Evolutionary conservation across 2,113 vertebrate genomes (phyloP), one percentile per base, ranked within the genome.

Genomic region (Sminthopsis crassicaudata): DNA sequence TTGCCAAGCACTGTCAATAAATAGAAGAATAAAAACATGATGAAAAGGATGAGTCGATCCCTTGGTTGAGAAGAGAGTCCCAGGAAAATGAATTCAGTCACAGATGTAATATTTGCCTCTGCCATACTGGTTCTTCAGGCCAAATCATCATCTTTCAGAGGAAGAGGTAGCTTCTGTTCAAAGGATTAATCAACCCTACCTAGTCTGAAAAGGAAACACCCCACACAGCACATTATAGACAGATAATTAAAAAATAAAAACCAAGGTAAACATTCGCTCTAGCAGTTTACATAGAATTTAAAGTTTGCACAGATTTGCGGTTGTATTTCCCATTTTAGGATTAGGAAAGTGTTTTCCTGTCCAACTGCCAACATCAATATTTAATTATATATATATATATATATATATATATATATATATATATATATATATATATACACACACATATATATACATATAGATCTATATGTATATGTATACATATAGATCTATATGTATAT

Each of bases 61-160:
- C 53, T 90, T 46, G 97, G 98, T 42, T 98, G 96, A 22, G 96
- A 96, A 9, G 98, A 98, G 54, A 98, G 97, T 22, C 97, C 98
- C 89, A 98, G 91, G 11, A 98, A 98, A 53, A 97, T 26, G 90
- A 98, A 98, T 89, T 98, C 97, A 10, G 97, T 96, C 95, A 98
- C 97, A 2, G 46, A 0, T 0, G 96, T 98, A 76, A 92, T 91
- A 54, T 98, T 98, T 46, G 46, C n/a, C 90, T 84, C 89, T 23
- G 16, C 46, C 92, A 67, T 94, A 30, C 53, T 24, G 92, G 94
- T 92, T 92, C 54, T 48, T 52, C 26, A 54, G 24, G 50, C 2
- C 46, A 84, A 42, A 19, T 84, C 67, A 84, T 8, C 19, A 42
- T 42, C n/a, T 23, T n/a, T 8, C 36, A 42, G 19, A 84, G 67